Evolutionary conservation across 2,113 vertebrate species (phyloP), one percentile per base, ranked within the genome.

Genomic region (Puntigrus tetrazona): DNA sequence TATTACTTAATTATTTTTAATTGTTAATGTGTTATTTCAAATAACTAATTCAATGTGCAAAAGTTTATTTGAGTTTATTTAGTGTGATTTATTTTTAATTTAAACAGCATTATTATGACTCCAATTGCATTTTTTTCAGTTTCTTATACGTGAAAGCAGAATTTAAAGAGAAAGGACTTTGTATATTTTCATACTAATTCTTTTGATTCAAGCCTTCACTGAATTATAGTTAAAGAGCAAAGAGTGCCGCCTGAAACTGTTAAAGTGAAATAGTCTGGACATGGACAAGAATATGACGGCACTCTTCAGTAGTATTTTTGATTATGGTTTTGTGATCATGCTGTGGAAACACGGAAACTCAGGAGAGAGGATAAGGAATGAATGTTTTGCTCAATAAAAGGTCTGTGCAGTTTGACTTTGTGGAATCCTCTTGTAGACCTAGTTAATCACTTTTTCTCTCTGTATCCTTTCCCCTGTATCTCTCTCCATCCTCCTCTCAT

Each of bases 381-480:
- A 73, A 75, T 75, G 25, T 55, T 43, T 78, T 22, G 10, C 10
- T 65, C 10, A 6, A n/a, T 50, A 31, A 79, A 59, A 80, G 29
- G 11, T n/a, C 63, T 34, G 43, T 36, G 18, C 61, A 27, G 41
- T 85, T 82, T 76, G 38, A 80, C 77, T 57, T 77, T 84, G 55
- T 79, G 67, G 52, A 52, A 74, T 81, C 76, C 76, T 72, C 77
- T 61, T 73, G 22, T 47, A 81, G 57, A 81, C 52, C 34, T 79
- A 22, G 79, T 82, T 85, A 73, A 78, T 87, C 78, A 63, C 45
- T n/a, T 85, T 63, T 57, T 82, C 65, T 85, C 79, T 86, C 67
- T 73, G 52, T 78, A 45, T 43, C 47, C 3, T 70, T 84, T 34
- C 45, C 78, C 11, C 65, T 31, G 25, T 34, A 83, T 70, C 70